A percentile compares a stretch with the other conserved stretches of the same genome.
Evolutionary conservation across 2,888 invertebrate species (phyloP).

Genomic region (Brachycybe producta): DNA sequence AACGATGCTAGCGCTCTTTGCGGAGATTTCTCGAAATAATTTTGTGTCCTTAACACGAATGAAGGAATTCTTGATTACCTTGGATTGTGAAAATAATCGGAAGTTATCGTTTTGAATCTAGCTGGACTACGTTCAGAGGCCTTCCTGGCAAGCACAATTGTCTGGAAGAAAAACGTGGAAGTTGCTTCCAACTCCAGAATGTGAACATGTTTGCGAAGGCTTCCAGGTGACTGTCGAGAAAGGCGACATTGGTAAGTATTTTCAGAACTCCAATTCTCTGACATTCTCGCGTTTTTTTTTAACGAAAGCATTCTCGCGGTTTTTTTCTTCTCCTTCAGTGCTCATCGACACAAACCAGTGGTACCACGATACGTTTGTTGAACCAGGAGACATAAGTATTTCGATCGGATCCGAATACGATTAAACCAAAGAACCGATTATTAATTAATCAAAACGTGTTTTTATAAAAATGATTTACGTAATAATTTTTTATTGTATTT

Average conservation of each 20-base stretch:
- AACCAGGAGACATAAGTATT: conserved; percentile 66
- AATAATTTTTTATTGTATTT: too few relatives aligned
- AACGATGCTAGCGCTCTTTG: too few relatives aligned
- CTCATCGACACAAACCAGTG: conserved; percentile 78
- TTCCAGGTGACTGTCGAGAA: conserved; percentile 66
- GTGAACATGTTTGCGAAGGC: conserved; percentile 58
- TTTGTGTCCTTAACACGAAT: too few relatives aligned
- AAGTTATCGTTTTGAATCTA: too few relatives aligned
- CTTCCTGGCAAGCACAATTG: conserved; percentile 90
- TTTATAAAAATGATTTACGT: too few relatives aligned
- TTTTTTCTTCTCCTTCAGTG: conserved; percentile 43
- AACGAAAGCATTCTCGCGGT: neutral
- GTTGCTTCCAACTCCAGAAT: conserved; percentile 72
- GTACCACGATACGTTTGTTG: conserved; percentile 77
- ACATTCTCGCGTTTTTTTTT: conserved; percentile 5
- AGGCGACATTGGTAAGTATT: conserved; percentile 62
- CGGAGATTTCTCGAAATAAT: too few relatives aligned
- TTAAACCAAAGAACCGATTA: conserved; percentile 31
- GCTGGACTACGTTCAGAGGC: conserved; percentile 78
- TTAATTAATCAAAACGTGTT: too few relatives aligned
- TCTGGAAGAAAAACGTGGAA: conserved; percentile 74
- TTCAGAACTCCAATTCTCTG: neutral
- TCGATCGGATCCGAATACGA: conserved; percentile 88
- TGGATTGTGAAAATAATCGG: too few relatives aligned
- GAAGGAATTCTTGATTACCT: too few relatives aligned